A percentile compares a stretch with the other conserved stretches of the same genome.
Evolutionary conservation across 2,888 invertebrate species (phyloP).

Genomic region (Pollenia labialis): DNA sequence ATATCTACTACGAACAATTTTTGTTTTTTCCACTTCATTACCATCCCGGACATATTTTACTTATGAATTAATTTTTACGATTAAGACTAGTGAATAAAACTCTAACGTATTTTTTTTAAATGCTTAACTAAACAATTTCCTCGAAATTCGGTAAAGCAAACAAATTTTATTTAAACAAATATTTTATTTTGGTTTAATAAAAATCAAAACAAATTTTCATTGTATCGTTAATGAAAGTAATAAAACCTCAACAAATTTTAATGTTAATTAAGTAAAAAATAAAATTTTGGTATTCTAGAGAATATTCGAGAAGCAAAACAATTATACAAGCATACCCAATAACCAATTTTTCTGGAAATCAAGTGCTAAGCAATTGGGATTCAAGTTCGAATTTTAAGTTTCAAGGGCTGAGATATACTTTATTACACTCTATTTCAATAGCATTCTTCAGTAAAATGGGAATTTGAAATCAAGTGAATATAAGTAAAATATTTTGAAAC

Average conservation of each 20-base stretch:
- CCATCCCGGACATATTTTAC: slow-evolving; percentile 1
- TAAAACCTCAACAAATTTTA: not conserved
- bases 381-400: no score
- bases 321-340: no score
- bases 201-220: not conserved
- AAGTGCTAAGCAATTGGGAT: no score
- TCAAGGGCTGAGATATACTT: no score
- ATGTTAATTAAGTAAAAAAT: not conserved
- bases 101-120: not conserved
- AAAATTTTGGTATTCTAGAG: no score
- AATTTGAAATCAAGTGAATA: no score
- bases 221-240: not conserved
- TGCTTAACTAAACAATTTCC: not conserved
- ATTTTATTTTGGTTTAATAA: not conserved
- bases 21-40: slow-evolving; percentile 17
- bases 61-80: not conserved
- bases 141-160: not conserved
- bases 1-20: not conserved
- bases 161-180: not conserved
- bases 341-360: no score
- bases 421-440: no score
- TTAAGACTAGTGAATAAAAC: not conserved
- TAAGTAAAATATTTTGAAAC: no score
- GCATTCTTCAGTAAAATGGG: no score
- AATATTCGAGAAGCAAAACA: no score